A percentile compares a stretch with the other conserved stretches of the same genome.
Evolutionary conservation across 2,113 vertebrate species (phyloP).

Genomic region (Galeopterus variegatus): DNA sequence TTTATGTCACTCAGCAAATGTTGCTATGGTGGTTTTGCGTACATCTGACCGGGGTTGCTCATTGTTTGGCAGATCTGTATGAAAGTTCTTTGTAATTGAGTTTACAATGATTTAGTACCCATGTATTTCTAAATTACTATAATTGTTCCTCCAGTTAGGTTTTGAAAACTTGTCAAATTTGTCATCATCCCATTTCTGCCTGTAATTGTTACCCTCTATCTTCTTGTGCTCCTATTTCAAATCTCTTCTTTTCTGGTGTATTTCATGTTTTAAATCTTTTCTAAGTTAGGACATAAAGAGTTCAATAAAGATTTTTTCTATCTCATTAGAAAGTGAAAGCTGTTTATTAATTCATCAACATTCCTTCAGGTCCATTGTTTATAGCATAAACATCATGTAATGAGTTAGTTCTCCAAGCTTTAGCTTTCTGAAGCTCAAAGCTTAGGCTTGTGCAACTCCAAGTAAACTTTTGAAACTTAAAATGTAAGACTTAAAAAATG

Average conservation of each 20-base stretch:
- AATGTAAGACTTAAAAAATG: background rate
- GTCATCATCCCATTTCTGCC: background rate
- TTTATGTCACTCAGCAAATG: slow-evolving; percentile 37
- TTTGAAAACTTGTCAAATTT: slow-evolving; percentile 66
- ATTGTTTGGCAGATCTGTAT: slow-evolving; percentile 40
- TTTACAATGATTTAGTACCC: slow-evolving; percentile 49
- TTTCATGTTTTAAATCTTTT: slow-evolving; percentile 20
- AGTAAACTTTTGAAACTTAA: slow-evolving; percentile 17
- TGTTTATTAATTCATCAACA: background rate
- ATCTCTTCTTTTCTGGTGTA: background rate
- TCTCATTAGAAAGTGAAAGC: background rate
- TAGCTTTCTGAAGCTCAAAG: background rate
- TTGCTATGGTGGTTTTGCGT: background rate
- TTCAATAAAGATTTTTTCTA: background rate
- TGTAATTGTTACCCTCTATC: background rate
- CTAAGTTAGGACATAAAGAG: slow-evolving; percentile 17
- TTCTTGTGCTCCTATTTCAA: background rate
- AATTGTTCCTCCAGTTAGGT: slow-evolving; percentile 68
- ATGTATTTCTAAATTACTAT: slow-evolving; percentile 57
- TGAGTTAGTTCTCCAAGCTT: background rate
- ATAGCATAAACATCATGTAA: background rate
- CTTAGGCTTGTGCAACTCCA: background rate
- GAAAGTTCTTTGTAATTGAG: slow-evolving; percentile 56
- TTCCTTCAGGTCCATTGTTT: background rate
- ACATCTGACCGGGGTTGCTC: slow-evolving; percentile 8